These are phyloP conservation scores for Gavia stellata DNA, from an alignment of 2,113 vertebrate species.

Conservation along the genomic window DNA sequence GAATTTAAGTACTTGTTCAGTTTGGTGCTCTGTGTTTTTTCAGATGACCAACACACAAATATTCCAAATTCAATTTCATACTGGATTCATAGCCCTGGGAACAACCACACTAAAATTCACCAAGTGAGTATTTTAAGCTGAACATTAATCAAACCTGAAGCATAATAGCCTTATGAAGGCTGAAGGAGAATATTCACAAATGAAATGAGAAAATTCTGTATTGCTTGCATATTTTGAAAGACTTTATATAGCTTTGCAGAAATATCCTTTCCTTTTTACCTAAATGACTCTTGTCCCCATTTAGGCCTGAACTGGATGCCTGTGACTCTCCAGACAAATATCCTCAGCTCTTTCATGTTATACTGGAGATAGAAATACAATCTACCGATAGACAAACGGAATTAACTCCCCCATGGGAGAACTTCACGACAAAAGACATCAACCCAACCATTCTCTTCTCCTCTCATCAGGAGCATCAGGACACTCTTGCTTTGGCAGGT, in stretches of 20 bases:
- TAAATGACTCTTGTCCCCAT: not conserved
- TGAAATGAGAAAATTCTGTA: not conserved
- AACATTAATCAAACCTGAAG: not conserved
- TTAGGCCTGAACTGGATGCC: conserved; percentile 92
- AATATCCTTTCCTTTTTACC: not conserved
- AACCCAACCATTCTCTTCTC: conserved; percentile 92
- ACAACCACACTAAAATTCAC: conserved; percentile 91
- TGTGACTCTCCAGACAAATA: conserved; percentile 98
- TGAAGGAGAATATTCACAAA: not conserved
- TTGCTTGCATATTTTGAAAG: not conserved
- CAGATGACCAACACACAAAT: conserved; percentile 98
- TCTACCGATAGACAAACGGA: conserved; percentile 87
- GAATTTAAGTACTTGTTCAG: not conserved
- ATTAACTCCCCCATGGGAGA: conserved; percentile 95
- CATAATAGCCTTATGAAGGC: not conserved
- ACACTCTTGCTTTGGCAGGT: conserved; percentile 89
- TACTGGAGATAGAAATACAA: conserved; percentile 91
- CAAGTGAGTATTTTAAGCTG: conserved; percentile 80
- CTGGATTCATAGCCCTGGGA: conserved; percentile 91
- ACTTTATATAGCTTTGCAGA: not conserved
- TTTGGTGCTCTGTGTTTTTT: not conserved
- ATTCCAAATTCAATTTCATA: conserved; percentile 98
- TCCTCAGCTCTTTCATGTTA: conserved; percentile 93
- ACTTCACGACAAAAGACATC: conserved; percentile 92
- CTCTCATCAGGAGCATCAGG: conserved; percentile 93